Conservation (phyloP, 2,797 vertebrate species). For the Melanotaenia trifasciata region DNA sequence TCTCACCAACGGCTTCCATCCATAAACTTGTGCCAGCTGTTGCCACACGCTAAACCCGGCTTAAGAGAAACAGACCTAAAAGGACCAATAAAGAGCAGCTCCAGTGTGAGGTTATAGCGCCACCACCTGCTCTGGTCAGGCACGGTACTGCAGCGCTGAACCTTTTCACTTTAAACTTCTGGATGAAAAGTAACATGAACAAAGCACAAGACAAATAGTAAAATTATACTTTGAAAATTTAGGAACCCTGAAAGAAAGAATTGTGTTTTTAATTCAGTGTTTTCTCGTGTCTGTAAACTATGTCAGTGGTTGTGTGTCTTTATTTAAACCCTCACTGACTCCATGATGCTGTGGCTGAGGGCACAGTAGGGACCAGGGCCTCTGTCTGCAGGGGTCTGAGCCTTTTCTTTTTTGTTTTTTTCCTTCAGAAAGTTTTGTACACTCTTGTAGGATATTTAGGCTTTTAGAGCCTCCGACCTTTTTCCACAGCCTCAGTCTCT, state of each 20-base stretch:
- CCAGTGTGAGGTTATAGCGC: constrained; percentile 73
- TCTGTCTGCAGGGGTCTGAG: not conserved
- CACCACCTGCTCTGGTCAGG: constrained; percentile 56
- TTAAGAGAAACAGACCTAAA: constrained; percentile 85
- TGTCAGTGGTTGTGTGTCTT: not conserved
- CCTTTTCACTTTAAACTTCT: not conserved
- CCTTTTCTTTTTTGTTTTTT: not conserved
- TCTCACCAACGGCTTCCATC: constrained; percentile 62
- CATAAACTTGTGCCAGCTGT: constrained; percentile 84
- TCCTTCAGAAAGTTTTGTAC: not conserved
- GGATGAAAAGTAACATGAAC: not conserved
- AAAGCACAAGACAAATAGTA: too few species aligned
- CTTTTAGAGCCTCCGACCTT: not conserved
- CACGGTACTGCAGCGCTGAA: constrained; percentile 31
- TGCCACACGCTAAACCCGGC: constrained; percentile 83
- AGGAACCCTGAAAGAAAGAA: too few species aligned
- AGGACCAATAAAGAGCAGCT: constrained; percentile 69
- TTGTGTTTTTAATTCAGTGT: too few species aligned
- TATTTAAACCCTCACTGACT: not conserved
- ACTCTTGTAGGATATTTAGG: not conserved
- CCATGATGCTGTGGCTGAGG: not conserved
- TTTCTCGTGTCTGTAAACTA: too few species aligned
- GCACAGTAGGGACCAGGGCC: not conserved
- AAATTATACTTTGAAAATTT: too few species aligned
- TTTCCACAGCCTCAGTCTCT: not conserved